phyloP scores from a whole-genome alignment of 1,140 invertebrate genomes.

The Danaus melanippus region DNA sequence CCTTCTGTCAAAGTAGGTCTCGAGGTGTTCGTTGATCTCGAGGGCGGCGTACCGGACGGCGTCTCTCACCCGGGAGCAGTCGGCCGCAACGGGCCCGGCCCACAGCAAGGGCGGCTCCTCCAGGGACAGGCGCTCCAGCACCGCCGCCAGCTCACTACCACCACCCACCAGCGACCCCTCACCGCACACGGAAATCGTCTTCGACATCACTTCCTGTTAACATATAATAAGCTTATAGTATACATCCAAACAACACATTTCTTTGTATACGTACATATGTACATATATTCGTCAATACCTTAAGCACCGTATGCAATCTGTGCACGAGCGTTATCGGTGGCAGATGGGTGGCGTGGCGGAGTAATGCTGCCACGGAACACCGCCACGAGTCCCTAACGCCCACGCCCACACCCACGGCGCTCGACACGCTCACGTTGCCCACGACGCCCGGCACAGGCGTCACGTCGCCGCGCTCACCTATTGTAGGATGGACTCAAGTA shows the following conservation, averaged over 20 bases:
- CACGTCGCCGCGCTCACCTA: conserved; percentile 87
- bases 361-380: conserved; percentile 44
- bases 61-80: conserved; percentile 79
- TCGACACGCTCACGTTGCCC: conserved; percentile 31
- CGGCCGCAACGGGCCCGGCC: conserved; percentile 77
- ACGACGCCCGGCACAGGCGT: conserved; percentile 75
- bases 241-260: too few species aligned
- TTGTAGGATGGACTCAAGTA: neutral
- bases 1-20: conserved; percentile 93
- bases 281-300: conserved; percentile 29
- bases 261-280: neutral
- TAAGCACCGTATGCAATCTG: conserved; percentile 55
- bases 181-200: conserved; percentile 58
- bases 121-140: conserved; percentile 52
- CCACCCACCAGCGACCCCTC: conserved; percentile 37
- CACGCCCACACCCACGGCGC: conserved; percentile 39
- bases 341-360: conserved; percentile 45
- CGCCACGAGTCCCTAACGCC: conserved; percentile 54
- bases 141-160: conserved; percentile 38
- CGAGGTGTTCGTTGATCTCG: conserved; percentile 95
- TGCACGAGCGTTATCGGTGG: conserved; percentile 53
- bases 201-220: conserved; percentile 57
- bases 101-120: conserved; percentile 82
- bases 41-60: conserved; percentile 89
- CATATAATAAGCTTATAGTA: neutral